These are phyloP conservation scores for Anthophora plumipes DNA, from an alignment of 2,888 invertebrate species.

Conservation along the genomic window DNA sequence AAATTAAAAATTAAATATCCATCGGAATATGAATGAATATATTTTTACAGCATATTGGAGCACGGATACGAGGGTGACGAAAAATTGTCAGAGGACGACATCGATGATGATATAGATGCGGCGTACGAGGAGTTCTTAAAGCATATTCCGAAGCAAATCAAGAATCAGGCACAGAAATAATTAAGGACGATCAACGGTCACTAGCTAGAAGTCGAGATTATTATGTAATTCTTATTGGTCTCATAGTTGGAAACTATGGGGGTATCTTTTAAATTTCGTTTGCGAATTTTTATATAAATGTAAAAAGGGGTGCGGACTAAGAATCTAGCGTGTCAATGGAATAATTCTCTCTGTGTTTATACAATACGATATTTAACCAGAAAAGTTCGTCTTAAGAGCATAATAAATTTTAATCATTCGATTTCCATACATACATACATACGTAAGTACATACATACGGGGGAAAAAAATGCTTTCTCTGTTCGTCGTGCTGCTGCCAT, in stretches of 20 bases:
- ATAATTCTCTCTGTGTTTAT: conserved; percentile 25
- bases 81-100: conserved; percentile 69
- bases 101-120: conserved; percentile 78
- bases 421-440: neutral
- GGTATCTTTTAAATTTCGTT: conserved; percentile 30
- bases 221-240: conserved; percentile 25
- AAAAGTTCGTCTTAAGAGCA: conserved; percentile 4
- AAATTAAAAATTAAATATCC: neutral
- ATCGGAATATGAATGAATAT: neutral
- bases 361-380: conserved; percentile 7
- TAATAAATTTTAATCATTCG: conserved; percentile 6
- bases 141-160: conserved; percentile 63
- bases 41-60: conserved; percentile 46
- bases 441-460: neutral
- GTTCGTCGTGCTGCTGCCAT: neutral
- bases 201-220: conserved; percentile 22
- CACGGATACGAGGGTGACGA: conserved; percentile 68
- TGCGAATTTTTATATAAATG: conserved; percentile 26
- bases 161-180: conserved; percentile 51
- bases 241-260: conserved; percentile 51
- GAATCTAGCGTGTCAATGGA: conserved; percentile 25
- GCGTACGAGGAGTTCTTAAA: conserved; percentile 82
- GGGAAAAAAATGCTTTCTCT: neutral
- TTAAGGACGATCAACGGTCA: conserved; percentile 4
- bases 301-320: conserved; percentile 22